Conservation (phyloP, 2,113 vertebrate genomes). For the Menura novaehollandiae region DNA sequence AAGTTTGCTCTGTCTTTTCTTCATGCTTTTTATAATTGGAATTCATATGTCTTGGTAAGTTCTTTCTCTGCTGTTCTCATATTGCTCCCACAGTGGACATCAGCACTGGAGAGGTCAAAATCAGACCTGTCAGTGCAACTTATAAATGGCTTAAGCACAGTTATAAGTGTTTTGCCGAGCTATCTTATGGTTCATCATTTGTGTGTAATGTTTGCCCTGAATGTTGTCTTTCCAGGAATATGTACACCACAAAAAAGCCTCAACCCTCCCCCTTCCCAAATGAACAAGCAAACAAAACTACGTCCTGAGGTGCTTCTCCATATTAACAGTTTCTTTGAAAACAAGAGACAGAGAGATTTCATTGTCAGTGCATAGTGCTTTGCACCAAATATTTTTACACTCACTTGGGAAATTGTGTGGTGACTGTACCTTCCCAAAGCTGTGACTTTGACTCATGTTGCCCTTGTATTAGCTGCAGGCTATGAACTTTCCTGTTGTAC, state of each 20-base stretch:
- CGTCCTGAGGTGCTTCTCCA: fast-evolving
- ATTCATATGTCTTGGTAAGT: background rate
- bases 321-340: background rate
- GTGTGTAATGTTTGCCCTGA: background rate
- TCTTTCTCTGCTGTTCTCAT: background rate
- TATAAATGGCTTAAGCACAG: background rate
- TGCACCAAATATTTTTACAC: background rate
- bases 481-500: background rate
- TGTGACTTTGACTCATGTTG: background rate
- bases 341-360: background rate
- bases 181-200: background rate
- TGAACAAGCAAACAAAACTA: background rate
- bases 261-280: background rate
- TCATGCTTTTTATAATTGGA: background rate
- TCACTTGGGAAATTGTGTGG: background rate
- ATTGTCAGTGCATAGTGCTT: background rate
- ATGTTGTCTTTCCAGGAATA: background rate
- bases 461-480: background rate
- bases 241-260: background rate
- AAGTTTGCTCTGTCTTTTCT: background rate
- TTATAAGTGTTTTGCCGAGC: background rate
- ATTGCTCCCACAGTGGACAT: background rate
- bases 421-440: background rate
- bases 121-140: background rate
- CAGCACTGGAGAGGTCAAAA: background rate